These are phyloP conservation scores for Passer montanus DNA, from an alignment of 2,113 vertebrate genomes.

Conservation along the genomic window DNA sequence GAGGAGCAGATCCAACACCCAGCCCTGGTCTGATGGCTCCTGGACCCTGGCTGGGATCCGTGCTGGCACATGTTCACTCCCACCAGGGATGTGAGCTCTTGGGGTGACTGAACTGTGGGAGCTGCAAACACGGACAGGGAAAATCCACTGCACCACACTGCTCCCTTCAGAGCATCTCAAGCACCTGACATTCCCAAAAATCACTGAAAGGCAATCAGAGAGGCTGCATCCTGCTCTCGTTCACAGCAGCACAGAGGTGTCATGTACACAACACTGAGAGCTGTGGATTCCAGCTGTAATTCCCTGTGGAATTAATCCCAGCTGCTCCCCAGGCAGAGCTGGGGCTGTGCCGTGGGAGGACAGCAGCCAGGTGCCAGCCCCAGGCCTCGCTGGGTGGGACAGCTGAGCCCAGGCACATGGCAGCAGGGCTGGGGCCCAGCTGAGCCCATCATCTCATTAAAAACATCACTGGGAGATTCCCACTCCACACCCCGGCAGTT, in stretches of 20 bases:
- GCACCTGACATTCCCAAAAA: not conserved
- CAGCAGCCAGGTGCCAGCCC: not conserved
- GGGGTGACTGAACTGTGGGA: not conserved
- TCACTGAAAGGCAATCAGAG: not conserved
- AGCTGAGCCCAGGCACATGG: not conserved
- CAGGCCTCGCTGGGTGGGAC: not conserved
- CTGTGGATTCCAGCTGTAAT: too few species aligned
- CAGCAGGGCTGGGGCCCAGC: not conserved
- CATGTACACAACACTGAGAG: not conserved
- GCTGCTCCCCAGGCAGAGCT: not conserved
- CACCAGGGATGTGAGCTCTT: not conserved
- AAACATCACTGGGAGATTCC: not conserved
- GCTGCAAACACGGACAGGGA: not conserved
- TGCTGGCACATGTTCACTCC: rapidly evolving
- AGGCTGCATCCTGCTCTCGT: not conserved
- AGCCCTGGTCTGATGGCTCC: not conserved
- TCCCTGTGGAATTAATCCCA: too few species aligned
- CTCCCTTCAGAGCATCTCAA: not conserved
- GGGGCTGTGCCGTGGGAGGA: rapidly evolving
- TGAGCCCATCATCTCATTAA: not conserved
- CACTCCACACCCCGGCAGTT: not conserved
- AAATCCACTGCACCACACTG: not conserved
- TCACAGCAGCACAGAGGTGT: not conserved
- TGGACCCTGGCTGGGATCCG: rapidly evolving
- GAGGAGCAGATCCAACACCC: not conserved